Conservation (phyloP, 2,888 invertebrate species). For the Teinopalpus imperialis region DNA sequence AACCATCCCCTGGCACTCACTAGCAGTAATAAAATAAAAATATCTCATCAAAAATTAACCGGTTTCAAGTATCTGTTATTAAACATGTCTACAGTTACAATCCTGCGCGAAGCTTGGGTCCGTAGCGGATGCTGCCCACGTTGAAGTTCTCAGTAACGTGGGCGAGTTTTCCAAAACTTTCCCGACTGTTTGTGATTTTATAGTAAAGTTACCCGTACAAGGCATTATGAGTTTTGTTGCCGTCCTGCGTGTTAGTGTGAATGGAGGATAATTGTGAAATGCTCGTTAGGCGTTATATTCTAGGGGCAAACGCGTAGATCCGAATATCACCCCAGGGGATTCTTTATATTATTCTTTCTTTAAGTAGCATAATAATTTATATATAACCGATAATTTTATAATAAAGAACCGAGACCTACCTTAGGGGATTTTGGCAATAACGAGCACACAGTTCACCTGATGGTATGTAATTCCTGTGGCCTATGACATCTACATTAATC, state of each 20-base stretch:
- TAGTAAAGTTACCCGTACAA: slow-evolving; percentile 67
- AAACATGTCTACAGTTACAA: slow-evolving; percentile 7
- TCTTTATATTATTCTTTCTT: no score
- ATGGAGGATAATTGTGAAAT: slow-evolving; percentile 45
- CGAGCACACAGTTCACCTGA: no score
- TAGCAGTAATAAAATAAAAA: no score
- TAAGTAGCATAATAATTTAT: no score
- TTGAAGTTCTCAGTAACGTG: slow-evolving; percentile 29
- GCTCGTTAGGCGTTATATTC: slow-evolving; percentile 13
- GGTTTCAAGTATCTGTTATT: slow-evolving; percentile 5
- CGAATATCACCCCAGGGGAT: no score
- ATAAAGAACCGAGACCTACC: no score
- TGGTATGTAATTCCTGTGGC: no score
- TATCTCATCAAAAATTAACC: neutral
- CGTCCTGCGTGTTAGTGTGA: slow-evolving; percentile 36
- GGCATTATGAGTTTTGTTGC: slow-evolving; percentile 73
- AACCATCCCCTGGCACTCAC: no score
- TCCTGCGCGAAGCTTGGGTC: neutral
- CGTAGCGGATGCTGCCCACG: neutral
- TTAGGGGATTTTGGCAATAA: no score
- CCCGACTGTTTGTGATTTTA: slow-evolving; percentile 77
- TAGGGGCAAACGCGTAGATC: neutral
- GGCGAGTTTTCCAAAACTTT: slow-evolving; percentile 76
- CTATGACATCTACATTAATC: no score
- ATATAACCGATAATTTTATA: no score